These are phyloP conservation scores for Gadus macrocephalus DNA, from an alignment of 2,113 vertebrate genomes.

Conservation along the genomic window DNA sequence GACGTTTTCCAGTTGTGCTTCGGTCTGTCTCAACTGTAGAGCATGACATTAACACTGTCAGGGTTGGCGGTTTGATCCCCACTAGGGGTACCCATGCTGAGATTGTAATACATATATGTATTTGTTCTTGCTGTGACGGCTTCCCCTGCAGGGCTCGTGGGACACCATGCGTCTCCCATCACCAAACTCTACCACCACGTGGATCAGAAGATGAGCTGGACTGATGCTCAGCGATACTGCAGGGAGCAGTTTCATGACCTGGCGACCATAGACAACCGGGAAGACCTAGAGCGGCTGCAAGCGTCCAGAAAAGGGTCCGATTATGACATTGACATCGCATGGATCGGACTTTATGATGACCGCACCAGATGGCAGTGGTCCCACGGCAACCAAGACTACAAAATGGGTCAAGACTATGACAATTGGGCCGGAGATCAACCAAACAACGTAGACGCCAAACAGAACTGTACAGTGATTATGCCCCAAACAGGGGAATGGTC, in stretches of 20 bases:
- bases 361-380: slow-evolving; percentile 25
- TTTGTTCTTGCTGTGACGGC: neutral
- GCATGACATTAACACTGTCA: no score
- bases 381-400: neutral
- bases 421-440: no score
- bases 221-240: slow-evolving; percentile 31
- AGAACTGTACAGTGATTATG: no score
- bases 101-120: no score
- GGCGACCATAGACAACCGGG: neutral
- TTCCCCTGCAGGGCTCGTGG: slow-evolving; percentile 13
- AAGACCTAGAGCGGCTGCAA: neutral
- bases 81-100: no score
- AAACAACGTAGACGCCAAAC: no score
- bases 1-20: no score
- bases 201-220: slow-evolving; percentile 12
- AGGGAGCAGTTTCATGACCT: slow-evolving; percentile 31
- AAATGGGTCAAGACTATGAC: neutral
- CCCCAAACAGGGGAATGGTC: no score
- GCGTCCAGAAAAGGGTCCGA: neutral
- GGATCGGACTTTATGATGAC: slow-evolving; percentile 37
- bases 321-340: neutral
- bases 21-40: no score
- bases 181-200: slow-evolving; percentile 23
- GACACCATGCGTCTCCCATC: neutral
- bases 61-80: no score